Conservation (phyloP, 2,797 vertebrate genomes). For the Gymnocypris eckloni region DNA sequence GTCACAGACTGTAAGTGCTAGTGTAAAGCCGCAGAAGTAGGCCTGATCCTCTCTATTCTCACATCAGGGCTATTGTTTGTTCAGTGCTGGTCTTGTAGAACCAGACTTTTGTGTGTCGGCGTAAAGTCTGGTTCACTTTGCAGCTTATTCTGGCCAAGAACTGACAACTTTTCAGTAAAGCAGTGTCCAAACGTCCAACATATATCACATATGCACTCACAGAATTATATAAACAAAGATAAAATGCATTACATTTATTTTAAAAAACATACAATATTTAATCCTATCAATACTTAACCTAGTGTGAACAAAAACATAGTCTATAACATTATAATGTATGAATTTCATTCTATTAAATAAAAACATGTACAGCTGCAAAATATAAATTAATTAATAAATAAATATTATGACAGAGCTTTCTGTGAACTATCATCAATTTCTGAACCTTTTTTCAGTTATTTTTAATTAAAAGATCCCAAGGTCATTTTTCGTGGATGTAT, state of each 20-base stretch:
- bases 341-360: neutral
- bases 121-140: neutral
- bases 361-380: neutral
- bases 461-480: neutral
- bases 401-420: neutral
- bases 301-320: neutral
- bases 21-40: slow-evolving; percentile 5
- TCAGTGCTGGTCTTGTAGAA: neutral
- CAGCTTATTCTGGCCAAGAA: neutral
- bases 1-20: slow-evolving; percentile 4
- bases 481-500: neutral
- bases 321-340: neutral
- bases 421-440: neutral
- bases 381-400: neutral
- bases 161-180: neutral
- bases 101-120: neutral
- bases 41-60: neutral
- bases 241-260: no score
- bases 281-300: neutral
- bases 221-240: neutral
- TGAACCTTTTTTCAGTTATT: neutral
- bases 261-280: neutral
- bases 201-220: neutral
- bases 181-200: neutral
- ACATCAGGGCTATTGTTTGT: neutral